Percentiles rank a stretch among this genome's conserved stretches.
Evolutionary conservation across 2,113 vertebrate species (phyloP).

Genomic region (Anoura caudifer): DNA sequence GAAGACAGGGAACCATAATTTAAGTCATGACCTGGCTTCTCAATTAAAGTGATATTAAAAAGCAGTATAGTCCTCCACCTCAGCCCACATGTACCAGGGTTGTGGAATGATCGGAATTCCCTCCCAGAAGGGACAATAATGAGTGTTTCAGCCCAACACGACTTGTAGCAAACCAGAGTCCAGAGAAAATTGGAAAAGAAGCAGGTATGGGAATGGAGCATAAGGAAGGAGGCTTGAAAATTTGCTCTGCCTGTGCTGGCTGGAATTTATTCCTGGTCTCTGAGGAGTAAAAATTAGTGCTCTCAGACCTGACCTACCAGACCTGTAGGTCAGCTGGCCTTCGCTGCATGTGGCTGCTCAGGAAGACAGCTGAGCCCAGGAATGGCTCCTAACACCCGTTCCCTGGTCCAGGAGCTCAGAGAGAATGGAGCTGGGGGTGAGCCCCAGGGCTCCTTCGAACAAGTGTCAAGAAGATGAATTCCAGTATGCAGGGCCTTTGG

Average conservation of each 20-base stretch:
- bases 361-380: neutral
- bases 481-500: neutral
- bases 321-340: neutral
- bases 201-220: neutral
- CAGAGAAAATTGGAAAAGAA: neutral
- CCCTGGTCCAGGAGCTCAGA: neutral
- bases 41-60: conserved; percentile 47
- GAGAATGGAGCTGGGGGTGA: neutral
- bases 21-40: conserved; percentile 31
- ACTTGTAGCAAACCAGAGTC: neutral
- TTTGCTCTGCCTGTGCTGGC: neutral
- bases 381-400: neutral
- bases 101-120: conserved; percentile 22
- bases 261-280: neutral
- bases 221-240: neutral
- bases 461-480: neutral
- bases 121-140: conserved; percentile 31
- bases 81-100: neutral
- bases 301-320: neutral
- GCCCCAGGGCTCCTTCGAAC: neutral
- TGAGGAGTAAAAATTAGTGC: neutral
- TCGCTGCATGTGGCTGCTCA: neutral
- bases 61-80: conserved; percentile 34
- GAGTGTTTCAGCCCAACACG: neutral
- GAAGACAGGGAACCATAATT: conserved; percentile 5